Conservation (phyloP, 2,888 invertebrate genomes). For the Cosmopolites sordidus region DNA sequence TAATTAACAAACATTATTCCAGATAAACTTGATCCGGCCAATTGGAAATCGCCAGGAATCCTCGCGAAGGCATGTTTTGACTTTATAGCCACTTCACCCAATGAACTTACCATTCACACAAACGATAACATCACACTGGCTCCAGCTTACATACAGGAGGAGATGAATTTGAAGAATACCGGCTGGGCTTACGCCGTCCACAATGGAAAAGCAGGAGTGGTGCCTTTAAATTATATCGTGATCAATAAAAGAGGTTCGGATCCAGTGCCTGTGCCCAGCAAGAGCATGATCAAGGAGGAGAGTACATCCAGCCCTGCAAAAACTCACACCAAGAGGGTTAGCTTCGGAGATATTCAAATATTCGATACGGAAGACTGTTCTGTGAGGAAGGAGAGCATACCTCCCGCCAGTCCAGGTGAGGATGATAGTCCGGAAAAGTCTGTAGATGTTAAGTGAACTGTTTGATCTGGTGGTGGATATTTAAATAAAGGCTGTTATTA, state of each 20-base stretch:
- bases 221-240: conserved; percentile 60
- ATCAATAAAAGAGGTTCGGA: conserved; percentile 35
- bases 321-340: conserved; percentile 43
- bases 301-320: conserved; percentile 26
- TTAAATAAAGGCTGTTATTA: no score
- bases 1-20: no score
- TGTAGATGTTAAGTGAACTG: no score
- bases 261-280: conserved; percentile 22
- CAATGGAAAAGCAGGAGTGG: conserved; percentile 57
- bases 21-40: conserved; percentile 57
- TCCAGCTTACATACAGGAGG: conserved; percentile 75
- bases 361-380: conserved; percentile 39
- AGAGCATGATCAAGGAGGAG: conserved; percentile 18
- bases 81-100: conserved; percentile 65
- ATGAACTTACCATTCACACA: conserved; percentile 72
- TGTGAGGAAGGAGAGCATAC: conserved; percentile 12
- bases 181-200: conserved; percentile 67
- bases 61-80: conserved; percentile 67
- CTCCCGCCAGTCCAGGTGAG: not conserved
- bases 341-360: conserved; percentile 47
- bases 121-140: conserved; percentile 79
- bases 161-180: conserved; percentile 57
- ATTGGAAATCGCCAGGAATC: conserved; percentile 64
- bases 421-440: no score
- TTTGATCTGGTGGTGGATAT: no score